A percentile compares a stretch with the other conserved stretches of the same genome.
Conservation (phyloP, 2,888 invertebrate species). For the Lymantria dispar region DNA sequence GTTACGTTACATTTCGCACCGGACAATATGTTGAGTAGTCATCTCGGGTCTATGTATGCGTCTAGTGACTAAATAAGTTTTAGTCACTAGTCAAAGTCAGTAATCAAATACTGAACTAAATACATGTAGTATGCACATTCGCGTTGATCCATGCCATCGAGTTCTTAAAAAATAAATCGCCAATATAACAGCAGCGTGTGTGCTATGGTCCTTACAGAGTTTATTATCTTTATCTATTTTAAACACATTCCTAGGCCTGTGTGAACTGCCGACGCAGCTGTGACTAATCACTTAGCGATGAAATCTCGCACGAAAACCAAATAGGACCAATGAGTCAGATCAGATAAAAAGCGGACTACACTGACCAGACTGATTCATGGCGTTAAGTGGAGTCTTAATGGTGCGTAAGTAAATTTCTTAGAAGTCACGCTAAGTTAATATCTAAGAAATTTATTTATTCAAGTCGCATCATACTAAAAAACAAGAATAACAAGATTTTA, state of each 20-base stretch:
- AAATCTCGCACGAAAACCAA: slow-evolving; percentile 40
- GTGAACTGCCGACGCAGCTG: slow-evolving; percentile 21
- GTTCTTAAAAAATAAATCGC: too few species aligned
- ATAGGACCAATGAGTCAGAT: slow-evolving; percentile 43
- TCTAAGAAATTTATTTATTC: background rate
- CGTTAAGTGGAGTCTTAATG: slow-evolving; percentile 17
- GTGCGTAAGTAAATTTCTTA: slow-evolving; percentile 10
- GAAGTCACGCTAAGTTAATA: slow-evolving; percentile 3
- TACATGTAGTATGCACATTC: too few species aligned
- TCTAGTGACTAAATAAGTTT: too few species aligned
- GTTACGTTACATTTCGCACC: too few species aligned
- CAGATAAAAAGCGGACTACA: slow-evolving; percentile 31
- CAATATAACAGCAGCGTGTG: too few species aligned
- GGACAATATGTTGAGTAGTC: too few species aligned
- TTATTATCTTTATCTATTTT: slow-evolving; percentile 30
- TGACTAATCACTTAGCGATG: slow-evolving; percentile 48
- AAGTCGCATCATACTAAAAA: background rate
- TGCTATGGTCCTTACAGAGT: slow-evolving; percentile 8
- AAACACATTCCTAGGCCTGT: slow-evolving; percentile 30
- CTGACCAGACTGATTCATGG: slow-evolving; percentile 28
- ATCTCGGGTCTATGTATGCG: too few species aligned
- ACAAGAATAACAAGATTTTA: slow-evolving; percentile 4
- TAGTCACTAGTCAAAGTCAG: too few species aligned
- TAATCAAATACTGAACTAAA: too few species aligned
- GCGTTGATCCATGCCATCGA: too few species aligned